A percentile compares a stretch with the other conserved stretches of the same genome.
phyloP scores from a whole-genome alignment of 1,140 invertebrate species.

The Leptinotarsa undecemlineata region DNA sequence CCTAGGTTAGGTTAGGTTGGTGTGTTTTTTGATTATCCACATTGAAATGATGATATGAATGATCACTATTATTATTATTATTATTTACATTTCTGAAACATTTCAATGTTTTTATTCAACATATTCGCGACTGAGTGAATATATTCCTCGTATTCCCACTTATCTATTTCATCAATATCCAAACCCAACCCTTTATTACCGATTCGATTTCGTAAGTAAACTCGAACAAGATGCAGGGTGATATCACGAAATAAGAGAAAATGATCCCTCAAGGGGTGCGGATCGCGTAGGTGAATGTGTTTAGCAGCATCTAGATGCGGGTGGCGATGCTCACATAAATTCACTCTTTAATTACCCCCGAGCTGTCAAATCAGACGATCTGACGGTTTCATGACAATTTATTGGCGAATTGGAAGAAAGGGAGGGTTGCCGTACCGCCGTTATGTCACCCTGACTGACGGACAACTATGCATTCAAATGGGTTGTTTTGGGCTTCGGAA shows the following conservation, averaged over 20 bases:
- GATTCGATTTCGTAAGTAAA: background rate
- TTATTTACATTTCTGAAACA: too few species aligned
- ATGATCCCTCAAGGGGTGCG: slow-evolving; percentile 21
- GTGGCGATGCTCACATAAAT: slow-evolving; percentile 61
- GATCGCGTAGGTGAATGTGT: slow-evolving; percentile 22
- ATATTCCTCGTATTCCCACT: background rate
- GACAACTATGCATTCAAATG: slow-evolving; percentile 72
- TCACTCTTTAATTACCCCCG: slow-evolving; percentile 68
- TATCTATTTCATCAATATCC: slow-evolving; percentile 1
- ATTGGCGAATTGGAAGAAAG: slow-evolving; percentile 59
- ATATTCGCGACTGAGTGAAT: too few species aligned
- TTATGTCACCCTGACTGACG: slow-evolving; percentile 68
- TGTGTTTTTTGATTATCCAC: too few species aligned
- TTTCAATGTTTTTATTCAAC: too few species aligned
- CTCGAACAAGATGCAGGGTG: background rate
- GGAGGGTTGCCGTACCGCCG: slow-evolving; percentile 54
- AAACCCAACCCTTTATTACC: background rate
- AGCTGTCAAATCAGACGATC: slow-evolving; percentile 68
- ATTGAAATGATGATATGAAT: too few species aligned
- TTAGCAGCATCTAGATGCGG: slow-evolving; percentile 48
- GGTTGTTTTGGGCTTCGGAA: slow-evolving; percentile 60
- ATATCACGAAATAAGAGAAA: slow-evolving; percentile 13
- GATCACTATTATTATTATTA: too few species aligned
- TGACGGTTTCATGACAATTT: slow-evolving; percentile 74
- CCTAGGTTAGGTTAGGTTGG: too few species aligned